Evolutionary conservation across 2,888 invertebrate species (phyloP).

Genomic region (Gonocerus acuteangulatus): DNA sequence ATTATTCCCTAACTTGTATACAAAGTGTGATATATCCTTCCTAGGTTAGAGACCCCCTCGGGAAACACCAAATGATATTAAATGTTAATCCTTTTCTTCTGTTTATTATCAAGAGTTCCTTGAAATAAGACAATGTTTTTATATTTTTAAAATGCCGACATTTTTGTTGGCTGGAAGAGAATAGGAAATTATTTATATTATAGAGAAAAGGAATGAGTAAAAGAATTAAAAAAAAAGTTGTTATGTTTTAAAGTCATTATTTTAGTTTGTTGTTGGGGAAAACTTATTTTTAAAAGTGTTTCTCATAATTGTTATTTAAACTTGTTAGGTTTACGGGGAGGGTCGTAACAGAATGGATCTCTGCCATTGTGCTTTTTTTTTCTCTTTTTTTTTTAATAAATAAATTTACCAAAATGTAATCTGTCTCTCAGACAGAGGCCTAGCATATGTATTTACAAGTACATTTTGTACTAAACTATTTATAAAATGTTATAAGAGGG

Average conservation of each 20-base stretch:
- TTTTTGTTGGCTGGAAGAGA: not conserved
- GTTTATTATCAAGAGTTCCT: slow-evolving; percentile 18
- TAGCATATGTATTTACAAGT: slow-evolving; percentile 3
- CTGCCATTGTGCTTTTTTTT: slow-evolving; percentile 12
- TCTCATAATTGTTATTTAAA: slow-evolving; percentile 20
- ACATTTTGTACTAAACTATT: slow-evolving; percentile 4
- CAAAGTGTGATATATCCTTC: slow-evolving; percentile 24
- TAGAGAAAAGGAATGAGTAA: slow-evolving; percentile 13
- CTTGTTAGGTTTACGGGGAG: slow-evolving; percentile 16
- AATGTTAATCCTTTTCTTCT: slow-evolving; percentile 10
- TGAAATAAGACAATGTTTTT: slow-evolving; percentile 20
- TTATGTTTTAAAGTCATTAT: slow-evolving; percentile 28
- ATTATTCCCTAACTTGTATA: slow-evolving; percentile 21
- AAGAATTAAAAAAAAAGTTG: slow-evolving; percentile 26
- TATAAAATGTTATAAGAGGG: slow-evolving; percentile 6
- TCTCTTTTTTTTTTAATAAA: slow-evolving; percentile 3
- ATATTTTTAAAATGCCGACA: slow-evolving; percentile 17
- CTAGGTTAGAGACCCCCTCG: slow-evolving; percentile 16
- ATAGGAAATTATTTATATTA: slow-evolving; percentile 5
- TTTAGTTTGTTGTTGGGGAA: slow-evolving; percentile 16
- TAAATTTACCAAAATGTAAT: slow-evolving; percentile 5
- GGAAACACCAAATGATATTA: slow-evolving; percentile 22
- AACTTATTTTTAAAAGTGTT: slow-evolving; percentile 9
- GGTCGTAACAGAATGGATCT: slow-evolving; percentile 15
- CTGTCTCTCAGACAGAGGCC: slow-evolving; percentile 20